Evolutionary conservation across 2,888 invertebrate species (phyloP).

Genomic region (Gastracanthus pulcherrimus): DNA sequence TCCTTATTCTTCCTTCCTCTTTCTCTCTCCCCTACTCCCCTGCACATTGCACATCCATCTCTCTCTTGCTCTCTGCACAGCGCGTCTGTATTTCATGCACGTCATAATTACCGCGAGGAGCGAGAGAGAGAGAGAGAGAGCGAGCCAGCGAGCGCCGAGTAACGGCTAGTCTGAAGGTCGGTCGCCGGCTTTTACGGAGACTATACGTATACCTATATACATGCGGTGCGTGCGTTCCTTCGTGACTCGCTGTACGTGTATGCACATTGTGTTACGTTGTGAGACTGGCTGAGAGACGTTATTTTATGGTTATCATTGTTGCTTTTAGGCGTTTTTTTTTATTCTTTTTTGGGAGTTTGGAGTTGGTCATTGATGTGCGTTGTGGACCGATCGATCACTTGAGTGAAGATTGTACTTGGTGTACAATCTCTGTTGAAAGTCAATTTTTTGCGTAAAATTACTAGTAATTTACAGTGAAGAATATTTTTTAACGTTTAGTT

Average conservation of each 20-base stretch:
- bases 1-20: neutral
- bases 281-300: too few species aligned
- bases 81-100: slow-evolving; percentile 36
- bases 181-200: slow-evolving; percentile 40
- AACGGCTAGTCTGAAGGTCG: slow-evolving; percentile 42
- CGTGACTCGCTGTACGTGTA: neutral
- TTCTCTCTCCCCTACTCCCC: neutral
- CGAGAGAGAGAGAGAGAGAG: neutral
- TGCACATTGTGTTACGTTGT: neutral
- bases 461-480: too few species aligned
- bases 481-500: too few species aligned
- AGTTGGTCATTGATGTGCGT: neutral
- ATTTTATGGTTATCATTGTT: neutral
- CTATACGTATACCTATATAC: neutral
- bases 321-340: neutral
- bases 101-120: slow-evolving; percentile 38
- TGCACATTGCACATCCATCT: neutral
- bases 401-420: too few species aligned
- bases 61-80: neutral
- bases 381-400: neutral
- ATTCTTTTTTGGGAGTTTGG: too few species aligned
- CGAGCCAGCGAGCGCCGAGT: too few species aligned
- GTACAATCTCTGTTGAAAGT: neutral
- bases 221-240: too few species aligned
- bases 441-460: neutral